Conservation (phyloP, 2,888 invertebrate species). For the Agriotes lineatus region DNA sequence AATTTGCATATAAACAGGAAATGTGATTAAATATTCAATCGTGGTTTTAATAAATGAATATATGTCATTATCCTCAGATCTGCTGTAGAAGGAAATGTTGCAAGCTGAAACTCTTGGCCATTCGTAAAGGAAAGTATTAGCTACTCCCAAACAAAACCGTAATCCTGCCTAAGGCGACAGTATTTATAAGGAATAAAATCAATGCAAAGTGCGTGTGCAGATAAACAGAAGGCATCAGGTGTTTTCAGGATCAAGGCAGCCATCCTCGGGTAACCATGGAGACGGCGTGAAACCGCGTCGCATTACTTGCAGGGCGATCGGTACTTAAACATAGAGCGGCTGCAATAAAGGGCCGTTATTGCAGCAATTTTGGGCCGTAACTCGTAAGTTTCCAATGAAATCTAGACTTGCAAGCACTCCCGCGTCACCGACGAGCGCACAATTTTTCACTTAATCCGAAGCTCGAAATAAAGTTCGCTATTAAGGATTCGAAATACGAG, state of each 20-base stretch:
- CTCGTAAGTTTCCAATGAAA: conserved; percentile 2
- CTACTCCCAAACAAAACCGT: background rate
- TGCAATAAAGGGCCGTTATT: conserved; percentile 18
- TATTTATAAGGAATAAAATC: conserved; percentile 10
- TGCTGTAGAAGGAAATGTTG: no score
- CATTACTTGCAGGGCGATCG: conserved; percentile 9
- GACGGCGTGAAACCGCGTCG: conserved; percentile 4
- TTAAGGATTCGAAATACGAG: background rate
- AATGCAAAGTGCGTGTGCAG: conserved; percentile 20
- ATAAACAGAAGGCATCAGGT: conserved; percentile 23
- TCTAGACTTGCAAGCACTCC: background rate
- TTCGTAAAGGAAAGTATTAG: no score
- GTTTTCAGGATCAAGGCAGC: conserved; percentile 19
- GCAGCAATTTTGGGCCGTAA: conserved; percentile 1
- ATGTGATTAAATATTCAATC: no score
- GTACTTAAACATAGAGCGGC: conserved; percentile 5
- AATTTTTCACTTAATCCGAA: background rate
- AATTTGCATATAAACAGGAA: no score
- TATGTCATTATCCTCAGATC: no score
- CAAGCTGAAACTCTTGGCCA: no score
- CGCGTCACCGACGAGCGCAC: background rate
- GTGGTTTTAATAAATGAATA: no score
- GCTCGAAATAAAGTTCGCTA: no score
- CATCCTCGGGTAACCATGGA: conserved; percentile 7
- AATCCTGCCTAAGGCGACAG: background rate